Percentiles rank a stretch among this genome's conserved stretches.
phyloP scores from a whole-genome alignment of 2,113 vertebrate species.

The Erythrolamprus reginae region DNA sequence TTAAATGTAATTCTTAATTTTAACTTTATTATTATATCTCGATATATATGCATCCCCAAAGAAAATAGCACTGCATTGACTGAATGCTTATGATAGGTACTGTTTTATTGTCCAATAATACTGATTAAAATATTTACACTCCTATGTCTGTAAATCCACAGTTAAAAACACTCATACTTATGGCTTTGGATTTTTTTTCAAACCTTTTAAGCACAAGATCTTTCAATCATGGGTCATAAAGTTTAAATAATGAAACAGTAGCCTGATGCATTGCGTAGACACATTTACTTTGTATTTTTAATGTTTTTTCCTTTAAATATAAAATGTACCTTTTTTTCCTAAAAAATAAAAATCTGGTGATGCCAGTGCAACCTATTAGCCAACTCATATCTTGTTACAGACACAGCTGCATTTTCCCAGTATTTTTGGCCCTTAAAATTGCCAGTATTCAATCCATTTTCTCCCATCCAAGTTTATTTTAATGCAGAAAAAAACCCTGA shows the following conservation, averaged over 20 bases:
- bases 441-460: constrained; percentile 36
- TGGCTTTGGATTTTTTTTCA: constrained; percentile 65
- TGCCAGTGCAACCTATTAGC: constrained; percentile 64
- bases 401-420: constrained; percentile 40
- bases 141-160: constrained; percentile 65
- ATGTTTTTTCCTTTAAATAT: constrained; percentile 37
- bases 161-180: constrained; percentile 68
- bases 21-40: no score
- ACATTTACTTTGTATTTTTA: constrained; percentile 41
- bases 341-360: constrained; percentile 51
- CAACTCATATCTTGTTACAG: constrained; percentile 58
- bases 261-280: constrained; percentile 63
- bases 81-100: constrained; percentile 57
- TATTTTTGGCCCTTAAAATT: constrained; percentile 49
- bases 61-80: constrained; percentile 61
- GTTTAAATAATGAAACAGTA: constrained; percentile 60
- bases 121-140: constrained; percentile 76
- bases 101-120: constrained; percentile 76
- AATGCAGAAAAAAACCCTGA: constrained; percentile 39
- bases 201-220: constrained; percentile 63
- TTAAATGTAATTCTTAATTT: no score
- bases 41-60: constrained; percentile 31
- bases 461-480: constrained; percentile 43
- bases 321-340: constrained; percentile 51
- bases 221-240: constrained; percentile 63